Evolutionary conservation across 64 coral and sea anemone species (phyloP).

Genomic region (Cladopsammia gracilis): DNA sequence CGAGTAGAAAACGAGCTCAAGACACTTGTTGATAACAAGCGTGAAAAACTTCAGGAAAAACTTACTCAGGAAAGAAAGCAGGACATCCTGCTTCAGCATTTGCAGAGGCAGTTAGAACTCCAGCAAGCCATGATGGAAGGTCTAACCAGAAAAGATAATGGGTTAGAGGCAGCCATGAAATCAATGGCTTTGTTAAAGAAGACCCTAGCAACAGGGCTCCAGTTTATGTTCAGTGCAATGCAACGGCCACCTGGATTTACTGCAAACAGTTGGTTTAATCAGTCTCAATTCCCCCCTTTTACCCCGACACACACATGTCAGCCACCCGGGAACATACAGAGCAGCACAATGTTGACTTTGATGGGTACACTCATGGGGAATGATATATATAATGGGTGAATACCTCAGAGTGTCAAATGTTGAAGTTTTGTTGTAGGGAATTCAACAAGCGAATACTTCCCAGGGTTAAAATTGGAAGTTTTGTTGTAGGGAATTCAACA

Average conservation of each 20-base stretch:
- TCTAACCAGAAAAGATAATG: conserved; percentile 71
- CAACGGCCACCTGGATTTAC: conserved; percentile 36
- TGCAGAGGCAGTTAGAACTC: conserved; percentile 38
- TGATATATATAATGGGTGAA: neutral
- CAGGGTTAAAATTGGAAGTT: neutral
- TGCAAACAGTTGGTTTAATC: conserved; percentile 15
- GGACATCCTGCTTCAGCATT: conserved; percentile 65
- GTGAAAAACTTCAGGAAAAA: conserved; percentile 73
- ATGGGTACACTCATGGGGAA: neutral
- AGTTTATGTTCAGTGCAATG: conserved; percentile 52
- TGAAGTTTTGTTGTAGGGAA: too few relatives aligned
- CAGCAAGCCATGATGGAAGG: conserved; percentile 53
- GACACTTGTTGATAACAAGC: conserved; percentile 63
- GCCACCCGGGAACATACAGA: neutral
- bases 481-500: neutral
- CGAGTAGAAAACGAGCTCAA: conserved; percentile 1
- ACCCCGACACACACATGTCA: conserved; percentile 1
- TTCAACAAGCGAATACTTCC: neutral
- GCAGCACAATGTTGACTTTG: neutral
- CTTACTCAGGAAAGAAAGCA: conserved; percentile 67
- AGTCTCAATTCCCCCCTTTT: conserved; percentile 9
- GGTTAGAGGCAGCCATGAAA: conserved; percentile 63
- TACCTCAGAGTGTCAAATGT: neutral
- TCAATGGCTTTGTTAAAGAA: conserved; percentile 69
- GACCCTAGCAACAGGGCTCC: conserved; percentile 62